phyloP scores from a whole-genome alignment of 2,797 vertebrate species.

The Somateria mollissima region DNA sequence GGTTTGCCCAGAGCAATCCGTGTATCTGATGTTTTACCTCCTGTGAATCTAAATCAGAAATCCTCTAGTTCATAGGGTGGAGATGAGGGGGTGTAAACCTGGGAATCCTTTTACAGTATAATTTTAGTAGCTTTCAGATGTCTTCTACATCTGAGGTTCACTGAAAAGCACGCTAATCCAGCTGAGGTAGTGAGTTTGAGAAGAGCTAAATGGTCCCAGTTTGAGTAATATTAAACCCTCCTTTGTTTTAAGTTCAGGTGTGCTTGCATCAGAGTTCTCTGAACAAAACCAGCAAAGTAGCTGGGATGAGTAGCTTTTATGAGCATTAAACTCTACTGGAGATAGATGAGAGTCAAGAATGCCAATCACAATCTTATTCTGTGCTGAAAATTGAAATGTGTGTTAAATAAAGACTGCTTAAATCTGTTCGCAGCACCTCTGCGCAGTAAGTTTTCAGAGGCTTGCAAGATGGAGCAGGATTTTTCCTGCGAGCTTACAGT shows the following conservation, averaged over 20 bases:
- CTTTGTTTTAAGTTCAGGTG: not conserved
- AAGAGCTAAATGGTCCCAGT: not conserved
- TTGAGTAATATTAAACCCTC: not conserved
- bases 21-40: constrained; percentile 30
- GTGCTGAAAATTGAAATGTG: not conserved
- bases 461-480: not conserved
- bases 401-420: constrained; percentile 20
- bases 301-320: not conserved
- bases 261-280: not conserved
- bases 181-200: not conserved
- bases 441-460: constrained; percentile 1
- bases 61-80: not conserved
- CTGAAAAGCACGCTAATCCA: not conserved
- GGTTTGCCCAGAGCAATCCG: constrained; percentile 9
- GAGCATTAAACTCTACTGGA: not conserved
- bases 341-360: not conserved
- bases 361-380: not conserved
- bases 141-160: not conserved
- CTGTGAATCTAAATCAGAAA: constrained; percentile 33
- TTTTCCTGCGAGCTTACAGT: constrained; percentile 13
- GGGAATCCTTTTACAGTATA: not conserved
- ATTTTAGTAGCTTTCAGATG: not conserved
- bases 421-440: constrained; percentile 48
- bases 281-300: not conserved
- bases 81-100: not conserved